These are phyloP conservation scores for Neodontobutis hainanensis DNA, from an alignment of 2,113 vertebrate genomes.

Conservation along the genomic window DNA sequence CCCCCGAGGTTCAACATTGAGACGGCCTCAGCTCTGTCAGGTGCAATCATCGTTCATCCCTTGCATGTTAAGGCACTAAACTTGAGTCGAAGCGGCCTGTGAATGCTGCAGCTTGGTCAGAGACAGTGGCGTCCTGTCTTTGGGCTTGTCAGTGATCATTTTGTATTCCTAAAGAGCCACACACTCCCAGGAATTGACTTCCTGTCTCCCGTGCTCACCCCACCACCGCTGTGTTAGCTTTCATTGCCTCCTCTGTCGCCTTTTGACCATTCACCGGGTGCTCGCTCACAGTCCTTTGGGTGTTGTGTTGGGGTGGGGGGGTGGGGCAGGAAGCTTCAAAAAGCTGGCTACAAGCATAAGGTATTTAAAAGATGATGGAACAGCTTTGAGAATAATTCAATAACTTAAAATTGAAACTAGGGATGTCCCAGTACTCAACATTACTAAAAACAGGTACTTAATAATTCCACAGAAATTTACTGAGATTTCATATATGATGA, in stretches of 20 bases:
- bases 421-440: too few species aligned
- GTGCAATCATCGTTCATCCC: constrained; percentile 57
- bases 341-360: constrained; percentile 29
- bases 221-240: constrained; percentile 42
- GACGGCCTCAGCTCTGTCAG: constrained; percentile 45
- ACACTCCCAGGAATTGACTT: constrained; percentile 66
- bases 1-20: constrained; percentile 31
- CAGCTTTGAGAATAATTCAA: constrained; percentile 40
- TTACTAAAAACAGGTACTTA: too few species aligned
- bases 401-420: constrained; percentile 1
- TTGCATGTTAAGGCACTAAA: constrained; percentile 64
- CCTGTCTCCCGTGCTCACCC: constrained; percentile 57
- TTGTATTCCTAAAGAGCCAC: constrained; percentile 66
- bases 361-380: constrained; percentile 52
- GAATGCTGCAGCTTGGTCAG: constrained; percentile 52
- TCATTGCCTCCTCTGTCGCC: constrained; percentile 60
- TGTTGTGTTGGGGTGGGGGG: constrained; percentile 2
- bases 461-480: too few species aligned
- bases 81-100: constrained; percentile 48
- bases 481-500: too few species aligned
- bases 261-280: constrained; percentile 63
- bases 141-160: constrained; percentile 58
- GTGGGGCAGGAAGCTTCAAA: constrained; percentile 2
- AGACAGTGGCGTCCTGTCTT: constrained; percentile 72
- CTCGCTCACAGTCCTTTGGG: constrained; percentile 36